These are phyloP conservation scores for Chrysocyon brachyurus DNA, from an alignment of 2,797 vertebrate genomes.

Conservation along the genomic window DNA sequence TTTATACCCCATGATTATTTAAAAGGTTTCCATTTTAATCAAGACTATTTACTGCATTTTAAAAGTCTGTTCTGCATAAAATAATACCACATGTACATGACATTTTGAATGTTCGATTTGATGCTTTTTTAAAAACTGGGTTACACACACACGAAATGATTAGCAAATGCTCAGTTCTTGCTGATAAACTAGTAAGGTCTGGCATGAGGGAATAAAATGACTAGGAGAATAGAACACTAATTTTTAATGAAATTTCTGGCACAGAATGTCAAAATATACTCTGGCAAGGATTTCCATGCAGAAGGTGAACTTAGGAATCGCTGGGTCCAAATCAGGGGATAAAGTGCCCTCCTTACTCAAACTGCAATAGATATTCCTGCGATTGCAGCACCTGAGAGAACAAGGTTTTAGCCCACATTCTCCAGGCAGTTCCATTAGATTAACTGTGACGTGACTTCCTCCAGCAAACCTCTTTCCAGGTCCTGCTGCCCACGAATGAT, in stretches of 20 bases:
- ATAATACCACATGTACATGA: conserved; percentile 1
- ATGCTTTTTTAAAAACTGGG: background rate
- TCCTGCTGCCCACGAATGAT: background rate
- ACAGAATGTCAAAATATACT: background rate
- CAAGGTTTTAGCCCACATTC: background rate
- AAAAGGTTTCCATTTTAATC: conserved; percentile 56
- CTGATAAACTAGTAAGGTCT: background rate
- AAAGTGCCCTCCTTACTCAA: background rate
- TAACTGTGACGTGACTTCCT: background rate
- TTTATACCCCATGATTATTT: conserved; percentile 67
- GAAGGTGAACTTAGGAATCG: background rate
- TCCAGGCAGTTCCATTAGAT: background rate
- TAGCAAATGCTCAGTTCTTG: background rate
- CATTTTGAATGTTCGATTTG: conserved; percentile 42
- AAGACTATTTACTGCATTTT: conserved; percentile 60
- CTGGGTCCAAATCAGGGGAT: background rate
- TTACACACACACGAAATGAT: background rate
- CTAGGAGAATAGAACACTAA: background rate
- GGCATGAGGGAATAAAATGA: background rate
- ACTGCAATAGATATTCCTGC: background rate
- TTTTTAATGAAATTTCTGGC: background rate
- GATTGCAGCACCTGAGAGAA: background rate
- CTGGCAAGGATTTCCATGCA: background rate
- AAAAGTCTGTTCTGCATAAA: conserved; percentile 64
- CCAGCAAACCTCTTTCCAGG: background rate